Evolutionary conservation across 2,888 invertebrate genomes (phyloP).

Genomic region (Apoda limacodes): DNA sequence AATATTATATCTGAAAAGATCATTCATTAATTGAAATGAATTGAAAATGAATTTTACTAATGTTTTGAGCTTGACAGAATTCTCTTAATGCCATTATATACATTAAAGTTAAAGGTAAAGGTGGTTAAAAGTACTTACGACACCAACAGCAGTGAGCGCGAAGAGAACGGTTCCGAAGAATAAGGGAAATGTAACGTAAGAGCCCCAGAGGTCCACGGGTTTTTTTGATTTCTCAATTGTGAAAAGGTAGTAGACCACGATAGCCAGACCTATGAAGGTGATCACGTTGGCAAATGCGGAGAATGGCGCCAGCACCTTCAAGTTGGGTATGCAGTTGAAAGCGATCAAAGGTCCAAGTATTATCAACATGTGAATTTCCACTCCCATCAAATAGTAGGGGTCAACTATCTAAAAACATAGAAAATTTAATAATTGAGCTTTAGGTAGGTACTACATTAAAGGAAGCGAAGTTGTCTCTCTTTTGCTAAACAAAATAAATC

Average conservation of each 20-base stretch:
- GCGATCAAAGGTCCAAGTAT: conserved; percentile 75
- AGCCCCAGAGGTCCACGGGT: conserved; percentile 53
- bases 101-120: no score
- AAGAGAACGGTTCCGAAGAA: conserved; percentile 93
- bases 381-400: conserved; percentile 42
- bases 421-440: no score
- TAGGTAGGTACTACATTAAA: no score
- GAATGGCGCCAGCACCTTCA: conserved; percentile 85
- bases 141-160: conserved; percentile 86
- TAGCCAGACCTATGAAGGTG: conserved; percentile 79
- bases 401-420: conserved; percentile 71
- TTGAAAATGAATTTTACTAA: no score
- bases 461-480: no score
- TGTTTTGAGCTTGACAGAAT: no score
- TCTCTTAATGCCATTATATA: no score
- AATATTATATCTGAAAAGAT: no score
- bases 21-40: no score
- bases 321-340: conserved; percentile 78
- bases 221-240: conserved; percentile 59
- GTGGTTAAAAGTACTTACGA: no score
- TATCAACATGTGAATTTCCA: conserved; percentile 75
- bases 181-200: conserved; percentile 70
- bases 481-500: no score
- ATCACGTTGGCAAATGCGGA: conserved; percentile 86
- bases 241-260: conserved; percentile 80